Conservation (phyloP, 2,797 vertebrate species). For the Sebastes reedi region DNA sequence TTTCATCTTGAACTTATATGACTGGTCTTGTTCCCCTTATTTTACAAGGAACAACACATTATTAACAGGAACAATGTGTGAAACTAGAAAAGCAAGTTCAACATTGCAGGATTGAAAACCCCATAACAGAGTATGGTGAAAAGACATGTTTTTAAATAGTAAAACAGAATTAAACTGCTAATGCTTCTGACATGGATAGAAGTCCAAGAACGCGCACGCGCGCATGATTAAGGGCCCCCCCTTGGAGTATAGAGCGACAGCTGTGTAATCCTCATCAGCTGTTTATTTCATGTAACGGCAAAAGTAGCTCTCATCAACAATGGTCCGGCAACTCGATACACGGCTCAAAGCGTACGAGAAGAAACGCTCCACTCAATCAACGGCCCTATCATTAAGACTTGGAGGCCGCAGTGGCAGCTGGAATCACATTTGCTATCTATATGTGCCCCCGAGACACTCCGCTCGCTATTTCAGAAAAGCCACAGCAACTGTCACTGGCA, state of each 20-base stretch:
- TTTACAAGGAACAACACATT: background rate
- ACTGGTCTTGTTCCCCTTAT: background rate
- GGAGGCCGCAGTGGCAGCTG: slow-evolving; percentile 73
- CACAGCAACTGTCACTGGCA: slow-evolving; percentile 70
- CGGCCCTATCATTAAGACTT: slow-evolving; percentile 59
- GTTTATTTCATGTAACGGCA: slow-evolving; percentile 73
- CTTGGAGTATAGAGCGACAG: slow-evolving; percentile 56
- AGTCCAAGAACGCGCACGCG: background rate
- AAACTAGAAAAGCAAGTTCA: slow-evolving; percentile 33
- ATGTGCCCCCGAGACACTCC: slow-evolving; percentile 49
- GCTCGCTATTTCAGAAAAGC: slow-evolving; percentile 60
- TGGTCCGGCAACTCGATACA: slow-evolving; percentile 72
- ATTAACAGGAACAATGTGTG: background rate
- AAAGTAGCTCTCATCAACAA: slow-evolving; percentile 77
- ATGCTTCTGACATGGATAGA: background rate
- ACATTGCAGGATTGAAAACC: background rate
- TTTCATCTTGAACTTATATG: background rate
- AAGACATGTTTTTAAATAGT: background rate
- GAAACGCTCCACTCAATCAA: slow-evolving; percentile 70
- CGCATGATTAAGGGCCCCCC: slow-evolving; percentile 26
- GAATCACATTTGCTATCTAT: slow-evolving; percentile 78
- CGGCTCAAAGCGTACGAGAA: slow-evolving; percentile 41
- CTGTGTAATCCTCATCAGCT: slow-evolving; percentile 81
- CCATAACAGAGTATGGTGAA: background rate
- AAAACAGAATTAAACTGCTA: background rate